Conservation (phyloP, 2,797 vertebrate genomes). For the Tenualosa thibaudeaui region DNA sequence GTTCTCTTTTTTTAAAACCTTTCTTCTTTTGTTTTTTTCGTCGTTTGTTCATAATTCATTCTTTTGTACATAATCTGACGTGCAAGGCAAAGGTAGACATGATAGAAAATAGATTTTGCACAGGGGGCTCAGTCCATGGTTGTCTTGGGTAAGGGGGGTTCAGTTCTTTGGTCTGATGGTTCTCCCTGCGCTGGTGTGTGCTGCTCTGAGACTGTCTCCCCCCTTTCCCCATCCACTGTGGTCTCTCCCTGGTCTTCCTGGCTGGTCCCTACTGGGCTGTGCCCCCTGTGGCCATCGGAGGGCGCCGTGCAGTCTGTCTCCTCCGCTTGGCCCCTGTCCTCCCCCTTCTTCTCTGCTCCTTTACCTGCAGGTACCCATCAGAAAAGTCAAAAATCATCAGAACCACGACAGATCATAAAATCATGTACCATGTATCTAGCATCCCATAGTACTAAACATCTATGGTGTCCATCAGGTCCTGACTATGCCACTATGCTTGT, state of each 20-base stretch:
- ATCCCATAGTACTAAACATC: neutral
- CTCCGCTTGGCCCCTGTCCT: conserved; percentile 34
- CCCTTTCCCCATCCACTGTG: conserved; percentile 53
- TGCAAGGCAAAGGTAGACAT: conserved; percentile 79
- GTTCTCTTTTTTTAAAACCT: conserved; percentile 59
- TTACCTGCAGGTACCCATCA: conserved; percentile 39
- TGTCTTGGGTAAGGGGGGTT: conserved; percentile 59
- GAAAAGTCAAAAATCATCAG: neutral
- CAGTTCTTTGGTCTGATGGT: conserved; percentile 78
- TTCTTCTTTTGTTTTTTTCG: conserved; percentile 34
- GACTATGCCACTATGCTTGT: too few species aligned
- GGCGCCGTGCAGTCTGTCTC: conserved; percentile 44
- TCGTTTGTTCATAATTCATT: conserved; percentile 66
- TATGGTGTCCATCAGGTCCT: neutral
- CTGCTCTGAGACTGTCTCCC: conserved; percentile 54
- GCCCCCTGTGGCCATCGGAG: conserved; percentile 46
- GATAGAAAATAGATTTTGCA: conserved; percentile 73
- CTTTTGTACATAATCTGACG: conserved; percentile 77
- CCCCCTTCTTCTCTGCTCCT: conserved; percentile 42
- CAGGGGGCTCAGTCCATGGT: conserved; percentile 66
- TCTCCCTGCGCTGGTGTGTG: conserved; percentile 66
- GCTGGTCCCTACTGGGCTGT: conserved; percentile 28
- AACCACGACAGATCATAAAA: neutral
- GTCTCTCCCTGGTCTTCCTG: conserved; percentile 48
- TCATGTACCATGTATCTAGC: neutral